A percentile compares a stretch with the other conserved stretches of the same genome.
These are phyloP conservation scores for Nymphalis polychloros DNA, from an alignment of 2,888 invertebrate genomes.

Conservation along the genomic window DNA sequence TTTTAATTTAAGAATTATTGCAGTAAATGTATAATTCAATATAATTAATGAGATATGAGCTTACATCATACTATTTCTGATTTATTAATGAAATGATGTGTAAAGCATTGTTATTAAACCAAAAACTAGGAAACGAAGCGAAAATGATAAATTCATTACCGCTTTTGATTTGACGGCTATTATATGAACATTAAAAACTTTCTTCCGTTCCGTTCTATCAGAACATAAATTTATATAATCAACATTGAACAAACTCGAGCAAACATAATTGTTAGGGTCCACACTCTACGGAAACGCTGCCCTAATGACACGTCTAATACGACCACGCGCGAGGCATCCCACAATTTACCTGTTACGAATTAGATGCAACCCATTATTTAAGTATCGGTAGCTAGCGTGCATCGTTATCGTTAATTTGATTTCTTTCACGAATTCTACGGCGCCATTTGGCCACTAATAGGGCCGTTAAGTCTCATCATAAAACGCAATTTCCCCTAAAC, in stretches of 20 bases:
- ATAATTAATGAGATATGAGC: too few relatives aligned
- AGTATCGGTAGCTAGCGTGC: constrained; percentile 76
- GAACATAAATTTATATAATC: constrained; percentile 64
- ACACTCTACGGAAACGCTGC: constrained; percentile 31
- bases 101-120: too few relatives aligned
- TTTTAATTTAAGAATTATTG: too few relatives aligned
- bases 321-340: constrained; percentile 68
- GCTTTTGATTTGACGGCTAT: not conserved
- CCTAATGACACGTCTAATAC: constrained; percentile 65
- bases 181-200: constrained; percentile 22
- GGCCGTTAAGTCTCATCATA: constrained; percentile 59
- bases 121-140: too few relatives aligned
- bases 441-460: constrained; percentile 76
- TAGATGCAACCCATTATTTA: constrained; percentile 77
- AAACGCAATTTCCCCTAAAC: constrained; percentile 66
- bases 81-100: too few relatives aligned
- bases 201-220: constrained; percentile 44
- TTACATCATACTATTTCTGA: too few relatives aligned
- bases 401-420: constrained; percentile 77
- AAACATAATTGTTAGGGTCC: constrained; percentile 59
- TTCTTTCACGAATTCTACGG: constrained; percentile 68
- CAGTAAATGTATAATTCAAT: too few relatives aligned
- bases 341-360: constrained; percentile 76
- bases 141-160: too few relatives aligned
- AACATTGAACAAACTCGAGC: constrained; percentile 65